phyloP scores from a whole-genome alignment of 2,797 vertebrate genomes.

The Buceros bicornis region DNA sequence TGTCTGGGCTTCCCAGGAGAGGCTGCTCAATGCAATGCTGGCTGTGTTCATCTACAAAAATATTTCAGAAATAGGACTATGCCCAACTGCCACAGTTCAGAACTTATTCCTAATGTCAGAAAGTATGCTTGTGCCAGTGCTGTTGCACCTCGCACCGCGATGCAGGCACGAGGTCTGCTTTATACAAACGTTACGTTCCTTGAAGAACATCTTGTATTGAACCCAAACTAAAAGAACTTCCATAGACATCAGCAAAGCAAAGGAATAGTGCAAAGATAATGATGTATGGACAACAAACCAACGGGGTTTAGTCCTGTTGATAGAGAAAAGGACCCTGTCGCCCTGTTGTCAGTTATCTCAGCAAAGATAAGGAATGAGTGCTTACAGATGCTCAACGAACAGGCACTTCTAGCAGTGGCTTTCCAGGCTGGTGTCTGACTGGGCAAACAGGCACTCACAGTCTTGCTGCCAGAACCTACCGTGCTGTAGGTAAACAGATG shows the following conservation, averaged over 20 bases:
- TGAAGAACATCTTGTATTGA: not conserved
- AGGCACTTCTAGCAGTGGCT: not conserved
- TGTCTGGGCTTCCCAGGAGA: not conserved
- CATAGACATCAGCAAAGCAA: not conserved
- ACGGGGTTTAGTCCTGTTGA: not conserved
- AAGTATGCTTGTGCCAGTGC: not conserved
- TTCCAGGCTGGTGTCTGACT: not conserved
- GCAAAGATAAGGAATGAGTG: not conserved
- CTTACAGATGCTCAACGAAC: not conserved
- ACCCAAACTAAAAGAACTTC: not conserved
- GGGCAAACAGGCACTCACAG: not conserved
- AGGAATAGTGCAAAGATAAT: not conserved
- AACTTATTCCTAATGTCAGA: not conserved
- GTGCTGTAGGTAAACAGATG: not conserved
- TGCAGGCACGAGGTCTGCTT: not conserved
- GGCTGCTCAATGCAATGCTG: not conserved
- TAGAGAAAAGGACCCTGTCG: not conserved
- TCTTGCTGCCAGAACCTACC: not conserved
- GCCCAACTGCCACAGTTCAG: not conserved
- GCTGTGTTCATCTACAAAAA: not conserved
- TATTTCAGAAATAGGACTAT: not conserved
- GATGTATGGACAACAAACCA: not conserved
- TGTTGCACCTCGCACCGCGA: not conserved
- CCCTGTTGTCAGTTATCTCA: not conserved
- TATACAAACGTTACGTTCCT: not conserved